Conservation (phyloP, 2,113 vertebrate species). For the Phylloscopus trochilus region DNA sequence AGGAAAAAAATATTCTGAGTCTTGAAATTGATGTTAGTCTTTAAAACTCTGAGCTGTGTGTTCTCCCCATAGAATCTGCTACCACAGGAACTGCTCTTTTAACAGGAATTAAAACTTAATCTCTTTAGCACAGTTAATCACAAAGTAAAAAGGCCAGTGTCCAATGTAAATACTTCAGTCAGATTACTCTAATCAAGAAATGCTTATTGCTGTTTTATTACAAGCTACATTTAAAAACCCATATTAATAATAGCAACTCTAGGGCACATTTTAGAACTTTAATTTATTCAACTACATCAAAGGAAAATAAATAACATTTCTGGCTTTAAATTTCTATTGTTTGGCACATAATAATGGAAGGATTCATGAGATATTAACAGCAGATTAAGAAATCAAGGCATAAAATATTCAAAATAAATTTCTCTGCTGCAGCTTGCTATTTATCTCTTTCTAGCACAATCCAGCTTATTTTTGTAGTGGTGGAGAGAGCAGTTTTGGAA, state of each 20-base stretch:
- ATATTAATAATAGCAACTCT: not conserved
- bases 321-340: not conserved
- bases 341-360: not conserved
- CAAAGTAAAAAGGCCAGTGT: not conserved
- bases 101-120: constrained; percentile 10
- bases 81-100: not conserved
- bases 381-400: not conserved
- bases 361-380: not conserved
- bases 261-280: not conserved
- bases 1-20: not conserved
- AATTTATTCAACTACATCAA: not conserved
- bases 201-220: not conserved
- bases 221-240: not conserved
- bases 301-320: constrained; percentile 5
- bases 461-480: not conserved
- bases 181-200: constrained; percentile 27
- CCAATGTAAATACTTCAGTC: constrained; percentile 6
- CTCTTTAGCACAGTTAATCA: not conserved
- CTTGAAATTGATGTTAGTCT: not conserved
- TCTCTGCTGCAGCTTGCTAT: not conserved
- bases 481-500: not conserved
- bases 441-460: not conserved
- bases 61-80: not conserved
- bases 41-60: not conserved
- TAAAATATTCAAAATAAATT: not conserved